Evolutionary conservation across 2,888 invertebrate species (phyloP).

Genomic region (Ectemnius continuus): DNA sequence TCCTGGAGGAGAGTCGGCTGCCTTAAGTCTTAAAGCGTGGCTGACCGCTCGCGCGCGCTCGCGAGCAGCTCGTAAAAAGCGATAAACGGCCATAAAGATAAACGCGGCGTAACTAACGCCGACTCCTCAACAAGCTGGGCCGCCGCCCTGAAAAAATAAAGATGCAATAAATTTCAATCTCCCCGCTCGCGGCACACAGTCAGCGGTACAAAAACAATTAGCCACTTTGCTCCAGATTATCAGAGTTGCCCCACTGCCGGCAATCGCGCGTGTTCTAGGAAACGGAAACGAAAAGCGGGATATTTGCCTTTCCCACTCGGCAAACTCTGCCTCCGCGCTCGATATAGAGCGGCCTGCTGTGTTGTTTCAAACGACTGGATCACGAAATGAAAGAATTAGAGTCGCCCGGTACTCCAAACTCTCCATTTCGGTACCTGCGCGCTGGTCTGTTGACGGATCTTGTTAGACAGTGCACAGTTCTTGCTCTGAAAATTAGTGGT

Average conservation of each 20-base stretch:
- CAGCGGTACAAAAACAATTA: constrained; percentile 1
- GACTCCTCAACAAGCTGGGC: not conserved
- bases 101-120: constrained; percentile 5
- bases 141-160: not conserved
- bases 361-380: no score
- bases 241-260: not conserved
- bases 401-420: no score
- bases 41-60: no score
- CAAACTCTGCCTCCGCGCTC: no score
- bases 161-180: constrained; percentile 6
- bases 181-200: not conserved
- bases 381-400: no score
- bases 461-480: no score
- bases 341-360: no score
- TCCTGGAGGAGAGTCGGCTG: not conserved
- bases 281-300: not conserved
- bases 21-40: not conserved
- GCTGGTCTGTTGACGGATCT: no score
- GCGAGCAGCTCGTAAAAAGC: constrained; percentile 3
- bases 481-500: no score
- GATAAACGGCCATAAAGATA: constrained; percentile 6
- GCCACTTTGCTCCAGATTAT: not conserved
- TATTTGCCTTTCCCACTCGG: no score
- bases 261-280: not conserved
- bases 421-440: no score